Evolutionary conservation across 1,140 invertebrate species (phyloP), one percentile per base, ranked within the genome.

Genomic region (Polyergus mexicanus): DNA sequence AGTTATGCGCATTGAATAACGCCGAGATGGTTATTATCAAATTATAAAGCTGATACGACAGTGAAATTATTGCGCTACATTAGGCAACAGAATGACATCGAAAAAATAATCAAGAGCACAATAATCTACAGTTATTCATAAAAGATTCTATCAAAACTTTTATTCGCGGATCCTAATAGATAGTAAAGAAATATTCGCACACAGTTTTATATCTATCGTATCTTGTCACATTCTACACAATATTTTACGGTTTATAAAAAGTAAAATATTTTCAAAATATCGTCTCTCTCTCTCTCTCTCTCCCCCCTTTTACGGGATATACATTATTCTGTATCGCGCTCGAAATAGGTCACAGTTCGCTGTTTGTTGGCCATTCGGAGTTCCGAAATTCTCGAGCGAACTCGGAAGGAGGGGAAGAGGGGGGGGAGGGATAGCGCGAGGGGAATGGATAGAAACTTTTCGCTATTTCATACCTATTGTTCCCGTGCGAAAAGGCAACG

Each of bases 401-500:
- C 22, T 25, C 7, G 8, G 2, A 41, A 28, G n/a, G 0, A 28
- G 1, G 25, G 25, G 1, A 8, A 41, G 38, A 1, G 16, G 1
- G 35, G 8, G 51, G 16, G 19, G 3, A 22, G 1, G 3, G 13
- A 10, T 10, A 10, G 22, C 25, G 25, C 25, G 25, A 28, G 25
- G 25, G 25, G 25, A 28, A 28, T 28, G 25, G 25, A 22, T 13
- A 44, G 38, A 60, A 62, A 88, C 62, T 63, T 77, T 74, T 38
- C 11, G 19, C 19, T 51, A 47, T 66, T 85, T 47, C 58, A 11
- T 93, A 97, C 96, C 97, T 97, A 95, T 97, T 97, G 94, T 96
- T 96, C 89, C 97, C 97, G 92, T 97, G 96, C 75, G 97, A 97
- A 95, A 98, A 97, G 90, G 97, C 97, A 88, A 98, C 95, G 89